A percentile compares a stretch with the other conserved stretches of the same genome.
Conservation (phyloP, 2,888 invertebrate genomes). For the Anodontia alba region DNA sequence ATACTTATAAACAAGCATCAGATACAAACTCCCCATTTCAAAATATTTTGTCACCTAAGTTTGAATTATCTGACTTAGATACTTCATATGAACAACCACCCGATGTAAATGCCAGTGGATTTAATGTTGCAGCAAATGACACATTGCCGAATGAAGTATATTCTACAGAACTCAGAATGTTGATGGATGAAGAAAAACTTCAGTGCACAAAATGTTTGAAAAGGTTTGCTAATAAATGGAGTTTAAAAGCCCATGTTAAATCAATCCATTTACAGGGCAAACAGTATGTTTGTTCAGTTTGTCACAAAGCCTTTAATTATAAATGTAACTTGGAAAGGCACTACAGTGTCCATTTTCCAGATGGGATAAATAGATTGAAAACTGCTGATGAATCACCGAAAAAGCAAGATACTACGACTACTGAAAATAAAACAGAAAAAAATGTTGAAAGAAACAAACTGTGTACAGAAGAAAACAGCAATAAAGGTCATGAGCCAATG, state of each 20-base stretch:
- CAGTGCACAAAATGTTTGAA: constrained; percentile 2
- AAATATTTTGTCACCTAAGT: not conserved
- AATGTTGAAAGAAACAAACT: not conserved
- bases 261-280: not conserved
- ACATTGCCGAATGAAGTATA: not conserved
- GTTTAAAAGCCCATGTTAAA: constrained; percentile 6
- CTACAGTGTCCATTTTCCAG: not conserved
- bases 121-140: not conserved
- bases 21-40: too few relatives aligned
- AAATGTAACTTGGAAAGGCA: constrained; percentile 13
- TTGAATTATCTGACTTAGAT: not conserved
- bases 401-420: not conserved
- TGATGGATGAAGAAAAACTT: constrained; percentile 8
- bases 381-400: not conserved
- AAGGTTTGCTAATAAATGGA: constrained; percentile 11
- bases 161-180: not conserved
- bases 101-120: not conserved
- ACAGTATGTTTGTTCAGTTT: not conserved
- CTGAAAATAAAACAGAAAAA: not conserved
- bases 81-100: not conserved
- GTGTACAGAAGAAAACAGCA: not conserved
- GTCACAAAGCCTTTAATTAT: not conserved
- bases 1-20: too few relatives aligned
- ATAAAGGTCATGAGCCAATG: not conserved
- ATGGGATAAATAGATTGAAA: not conserved